Base-by-base conservation (phyloP, 1,140 invertebrate species). In the Nylanderia fulva region DNA sequence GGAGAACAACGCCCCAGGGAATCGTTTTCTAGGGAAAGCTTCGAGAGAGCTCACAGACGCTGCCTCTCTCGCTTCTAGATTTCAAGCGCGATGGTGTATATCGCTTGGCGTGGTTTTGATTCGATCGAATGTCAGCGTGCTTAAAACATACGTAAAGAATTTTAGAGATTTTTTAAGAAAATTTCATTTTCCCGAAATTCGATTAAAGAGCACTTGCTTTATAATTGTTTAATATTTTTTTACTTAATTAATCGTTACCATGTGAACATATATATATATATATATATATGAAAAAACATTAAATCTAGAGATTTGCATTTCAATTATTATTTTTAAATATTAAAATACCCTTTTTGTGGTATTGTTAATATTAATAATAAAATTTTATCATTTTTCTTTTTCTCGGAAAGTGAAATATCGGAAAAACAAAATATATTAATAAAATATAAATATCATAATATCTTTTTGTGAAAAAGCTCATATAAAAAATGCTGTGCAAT, bases 1-100 rank as follows among this genome's bases (percentile, higher is more conserved):
- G 80, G 85, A 80, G 89, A 88, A 91, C 85, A 85, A 77, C 84
- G 63, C 89, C 88, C 68, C 27, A 29, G 90, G 90, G 91, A 92
- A 91, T 90, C 86, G 88, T 90, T 84, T 88, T 54, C 74, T 74
- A 88, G 66, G 39, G 85, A 71, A 68, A 74, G 79, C 77, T 77
- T 52, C 15, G 61, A 85, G 54, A 85, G 54, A 85, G 64, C 64
- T 54, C 36, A 64, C 71, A 29, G 7, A 68, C 64, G 71, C 56
- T 45, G 48, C 48, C 27, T 54, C 56, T 72, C 13, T 39, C 66
- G 27, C 24, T n/a, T 39, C 18, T 9, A 52, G 58, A 85, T 88
- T 60, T 79, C 39, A 45, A 36, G 18, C 66, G 24, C 77, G 75
- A 39, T 29, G 61, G 29, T 15, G 45, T 52, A 29, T 52, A 69